A percentile compares a stretch with the other conserved stretches of the same genome.
phyloP scores from a whole-genome alignment of 2,797 vertebrate species.

The Microcaecilia unicolor region DNA sequence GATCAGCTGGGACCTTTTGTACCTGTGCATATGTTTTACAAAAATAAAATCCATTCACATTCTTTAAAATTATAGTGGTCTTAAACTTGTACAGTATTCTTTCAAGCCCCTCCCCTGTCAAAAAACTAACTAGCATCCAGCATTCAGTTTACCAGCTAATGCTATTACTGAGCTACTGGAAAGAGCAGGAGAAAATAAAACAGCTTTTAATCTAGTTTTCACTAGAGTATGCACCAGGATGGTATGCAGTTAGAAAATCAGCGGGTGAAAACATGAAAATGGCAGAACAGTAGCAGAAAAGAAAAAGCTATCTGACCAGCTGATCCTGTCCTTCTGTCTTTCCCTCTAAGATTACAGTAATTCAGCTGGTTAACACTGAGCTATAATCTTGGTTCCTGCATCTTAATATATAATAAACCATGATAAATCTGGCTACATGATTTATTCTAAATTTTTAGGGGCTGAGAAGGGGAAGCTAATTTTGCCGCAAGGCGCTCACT shows the following conservation, averaged over 20 bases:
- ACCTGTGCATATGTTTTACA: slow-evolving; percentile 57
- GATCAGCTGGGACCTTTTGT: slow-evolving; percentile 58
- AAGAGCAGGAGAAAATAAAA: no score
- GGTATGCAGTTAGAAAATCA: slow-evolving; percentile 42
- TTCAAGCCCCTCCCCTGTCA: slow-evolving; percentile 45
- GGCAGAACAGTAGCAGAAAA: slow-evolving; percentile 43
- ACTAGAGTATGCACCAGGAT: slow-evolving; percentile 40
- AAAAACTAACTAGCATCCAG: slow-evolving; percentile 45
- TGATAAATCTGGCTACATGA: slow-evolving; percentile 34
- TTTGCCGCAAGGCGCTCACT: slow-evolving; percentile 46
- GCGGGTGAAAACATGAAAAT: slow-evolving; percentile 45
- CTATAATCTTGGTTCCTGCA: slow-evolving; percentile 43
- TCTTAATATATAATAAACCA: slow-evolving; percentile 48
- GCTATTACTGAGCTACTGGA: no score
- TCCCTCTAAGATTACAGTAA: no score
- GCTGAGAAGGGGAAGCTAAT: slow-evolving; percentile 45
- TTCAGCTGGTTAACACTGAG: no score
- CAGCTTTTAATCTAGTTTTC: slow-evolving; percentile 45
- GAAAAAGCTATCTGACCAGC: slow-evolving; percentile 17
- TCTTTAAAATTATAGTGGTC: slow-evolving; percentile 64
- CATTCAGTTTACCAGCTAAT: no score
- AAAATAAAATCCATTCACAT: slow-evolving; percentile 61
- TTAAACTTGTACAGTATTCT: slow-evolving; percentile 50
- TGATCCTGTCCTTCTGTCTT: no score
- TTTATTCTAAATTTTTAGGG: slow-evolving; percentile 42